Evolutionary conservation across 1,140 invertebrate species (phyloP).

Genomic region (Tenebrio molitor): DNA sequence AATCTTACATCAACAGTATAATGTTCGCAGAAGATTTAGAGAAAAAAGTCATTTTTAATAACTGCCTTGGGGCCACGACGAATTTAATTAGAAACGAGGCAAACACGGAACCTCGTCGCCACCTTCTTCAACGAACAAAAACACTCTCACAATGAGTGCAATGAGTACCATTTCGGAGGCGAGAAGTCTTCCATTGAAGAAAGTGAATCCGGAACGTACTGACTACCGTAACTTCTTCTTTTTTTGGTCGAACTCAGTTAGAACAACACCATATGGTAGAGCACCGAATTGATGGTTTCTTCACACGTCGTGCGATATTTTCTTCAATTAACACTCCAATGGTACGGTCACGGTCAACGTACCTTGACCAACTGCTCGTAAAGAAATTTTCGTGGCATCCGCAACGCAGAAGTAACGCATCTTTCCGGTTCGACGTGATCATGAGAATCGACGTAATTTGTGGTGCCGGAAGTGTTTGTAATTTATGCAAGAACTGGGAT

Average conservation of each 20-base stretch:
- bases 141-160: neutral
- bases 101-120: neutral
- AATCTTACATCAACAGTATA: too few species aligned
- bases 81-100: neutral
- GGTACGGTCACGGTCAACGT: constrained; percentile 4
- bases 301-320: neutral
- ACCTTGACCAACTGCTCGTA: neutral
- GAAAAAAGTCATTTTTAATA: too few species aligned
- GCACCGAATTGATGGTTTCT: neutral
- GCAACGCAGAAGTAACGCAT: constrained; percentile 16
- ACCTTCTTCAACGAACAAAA: neutral
- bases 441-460: constrained; percentile 2
- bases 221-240: too few species aligned
- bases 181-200: neutral
- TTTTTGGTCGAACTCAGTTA: neutral
- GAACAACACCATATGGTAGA: neutral
- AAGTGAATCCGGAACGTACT: neutral
- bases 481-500: neutral
- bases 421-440: constrained; percentile 7
- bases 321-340: neutral
- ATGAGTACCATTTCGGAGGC: too few species aligned
- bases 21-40: too few species aligned
- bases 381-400: constrained; percentile 17
- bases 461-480: neutral
- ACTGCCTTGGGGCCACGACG: neutral